phyloP scores from a whole-genome alignment of 2,888 invertebrate genomes.

The Microplitis deprimator region DNA sequence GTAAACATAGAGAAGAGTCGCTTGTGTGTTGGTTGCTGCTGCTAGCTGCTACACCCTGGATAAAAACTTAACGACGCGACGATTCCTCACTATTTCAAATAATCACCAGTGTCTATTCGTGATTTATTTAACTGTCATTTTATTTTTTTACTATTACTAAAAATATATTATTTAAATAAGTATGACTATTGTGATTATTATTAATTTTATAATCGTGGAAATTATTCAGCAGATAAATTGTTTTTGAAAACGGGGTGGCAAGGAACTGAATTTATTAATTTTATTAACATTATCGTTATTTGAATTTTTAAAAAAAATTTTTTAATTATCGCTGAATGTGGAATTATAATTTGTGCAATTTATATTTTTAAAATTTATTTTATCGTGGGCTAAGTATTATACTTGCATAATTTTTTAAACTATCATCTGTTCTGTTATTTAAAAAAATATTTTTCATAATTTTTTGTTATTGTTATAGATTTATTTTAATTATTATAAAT shows the following conservation, averaged over 20 bases:
- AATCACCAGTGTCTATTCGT: background rate
- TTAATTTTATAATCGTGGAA: background rate
- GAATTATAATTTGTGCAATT: background rate
- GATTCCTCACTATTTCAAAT: background rate
- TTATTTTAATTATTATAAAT: background rate
- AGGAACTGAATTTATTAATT: slow-evolving; percentile 29
- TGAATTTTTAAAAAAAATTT: background rate
- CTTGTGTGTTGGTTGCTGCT: background rate
- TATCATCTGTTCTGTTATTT: background rate
- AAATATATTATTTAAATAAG: background rate
- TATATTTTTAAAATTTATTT: background rate
- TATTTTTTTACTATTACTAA: background rate
- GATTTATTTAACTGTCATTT: background rate
- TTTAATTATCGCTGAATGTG: background rate
- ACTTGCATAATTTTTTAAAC: background rate
- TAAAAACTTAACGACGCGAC: slow-evolving; percentile 39
- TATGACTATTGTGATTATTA: slow-evolving; percentile 1
- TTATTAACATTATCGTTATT: slow-evolving; percentile 25
- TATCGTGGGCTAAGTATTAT: background rate
- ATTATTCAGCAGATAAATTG: slow-evolving; percentile 47
- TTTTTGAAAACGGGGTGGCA: slow-evolving; percentile 56
- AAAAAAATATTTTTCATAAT: background rate
- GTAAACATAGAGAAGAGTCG: slow-evolving; percentile 65
- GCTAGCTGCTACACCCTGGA: slow-evolving; percentile 58
- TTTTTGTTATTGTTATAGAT: background rate